Evolutionary conservation across 2,113 vertebrate species (phyloP), one percentile per base, ranked within the genome.

Genomic region (Chrysochloris asiatica): DNA sequence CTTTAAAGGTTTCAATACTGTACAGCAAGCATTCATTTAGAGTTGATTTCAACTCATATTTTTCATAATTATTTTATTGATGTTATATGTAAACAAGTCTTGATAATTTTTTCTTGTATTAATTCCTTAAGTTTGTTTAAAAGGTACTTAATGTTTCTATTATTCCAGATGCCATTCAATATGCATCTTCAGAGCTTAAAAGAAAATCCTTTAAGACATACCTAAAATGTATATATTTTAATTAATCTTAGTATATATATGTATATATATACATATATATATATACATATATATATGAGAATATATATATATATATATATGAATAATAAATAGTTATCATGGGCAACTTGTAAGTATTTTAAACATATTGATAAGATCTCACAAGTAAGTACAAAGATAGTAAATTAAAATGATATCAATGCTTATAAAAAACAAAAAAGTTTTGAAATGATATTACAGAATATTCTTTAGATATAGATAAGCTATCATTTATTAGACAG

Each of bases 251-350:
- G 69, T 63, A 17, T 56, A 38, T 92, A 6, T 7, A 79, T 30
- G 1, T 59, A n/a, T n/a, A n/a, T n/a, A n/a, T n/a, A n/a, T 88
- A 92, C 90, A 6, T 7, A 79, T 30, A 1, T 59, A n/a, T n/a
- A n/a, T n/a, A n/a, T n/a, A n/a, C 85, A 92, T 93, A 71, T 83
- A 85, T 22, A 36, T 83, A 4, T 82, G 56, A 48, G 69, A 63
- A 17, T 56, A 38, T 92, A 6, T 7, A 79, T 30, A 1, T 59
- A n/a, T n/a, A n/a, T n/a, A n/a, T n/a, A n/a, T 88, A 92, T 93
- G 50, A 16, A 52, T 43, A 73, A 73, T 43, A 73, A 73, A 30
- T 45, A 41, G 48, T 43, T 75, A 88, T 26, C 47, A 87, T 48
- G 30, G 4, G 19, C 17, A 63, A 56, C 4, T 91, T 45, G 41